Percentiles rank a stretch among this genome's conserved stretches.
Evolutionary conservation across 2,113 vertebrate species (phyloP).

Genomic region (Hiodon alosoides): DNA sequence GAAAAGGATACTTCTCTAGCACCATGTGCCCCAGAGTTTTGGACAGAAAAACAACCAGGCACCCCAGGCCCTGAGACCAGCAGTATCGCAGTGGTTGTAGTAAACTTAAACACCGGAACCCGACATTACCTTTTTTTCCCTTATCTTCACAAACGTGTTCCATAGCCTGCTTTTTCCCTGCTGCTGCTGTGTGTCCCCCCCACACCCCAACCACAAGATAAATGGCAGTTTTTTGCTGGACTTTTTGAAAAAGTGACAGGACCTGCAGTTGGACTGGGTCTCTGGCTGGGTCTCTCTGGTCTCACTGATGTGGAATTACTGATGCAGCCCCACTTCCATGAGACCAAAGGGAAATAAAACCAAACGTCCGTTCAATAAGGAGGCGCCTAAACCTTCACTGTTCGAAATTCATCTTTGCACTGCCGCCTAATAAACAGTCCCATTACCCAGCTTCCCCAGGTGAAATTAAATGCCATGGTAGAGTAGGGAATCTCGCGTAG

Average conservation of each 20-base stretch:
- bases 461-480: slow-evolving; percentile 49
- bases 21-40: too few species aligned
- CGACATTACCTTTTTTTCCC: too few species aligned
- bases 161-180: neutral
- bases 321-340: slow-evolving; percentile 38
- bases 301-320: slow-evolving; percentile 44
- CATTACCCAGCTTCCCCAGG: slow-evolving; percentile 41
- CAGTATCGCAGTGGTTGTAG: too few species aligned
- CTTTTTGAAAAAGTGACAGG: slow-evolving; percentile 15
- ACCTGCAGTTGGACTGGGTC: slow-evolving; percentile 32
- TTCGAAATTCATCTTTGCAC: slow-evolving; percentile 44
- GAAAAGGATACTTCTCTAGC: too few species aligned
- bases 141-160: neutral
- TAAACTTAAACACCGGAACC: too few species aligned
- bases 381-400: slow-evolving; percentile 34
- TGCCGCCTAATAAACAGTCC: slow-evolving; percentile 43
- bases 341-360: slow-evolving; percentile 45
- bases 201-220: neutral
- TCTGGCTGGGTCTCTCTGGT: slow-evolving; percentile 3
- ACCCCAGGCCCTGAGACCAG: too few species aligned
- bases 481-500: slow-evolving; percentile 43
- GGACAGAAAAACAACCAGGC: too few species aligned
- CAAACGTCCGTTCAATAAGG: slow-evolving; percentile 41
- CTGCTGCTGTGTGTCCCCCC: neutral
- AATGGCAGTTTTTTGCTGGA: neutral